Conservation (phyloP, 2,888 invertebrate species). For the Cerastis leucographa region DNA sequence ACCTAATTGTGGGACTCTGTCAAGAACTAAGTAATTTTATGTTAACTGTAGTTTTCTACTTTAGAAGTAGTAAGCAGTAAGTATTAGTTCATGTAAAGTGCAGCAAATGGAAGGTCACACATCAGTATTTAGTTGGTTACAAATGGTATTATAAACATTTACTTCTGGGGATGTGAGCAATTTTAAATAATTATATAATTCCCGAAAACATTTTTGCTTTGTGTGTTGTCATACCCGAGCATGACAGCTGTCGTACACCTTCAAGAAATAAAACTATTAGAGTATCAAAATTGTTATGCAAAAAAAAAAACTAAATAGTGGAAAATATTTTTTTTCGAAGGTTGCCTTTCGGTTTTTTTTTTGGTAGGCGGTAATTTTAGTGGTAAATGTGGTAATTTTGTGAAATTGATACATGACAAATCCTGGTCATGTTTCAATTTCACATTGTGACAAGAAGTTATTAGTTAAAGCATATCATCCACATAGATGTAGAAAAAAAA, state of each 20-base stretch:
- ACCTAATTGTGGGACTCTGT: slow-evolving; percentile 38
- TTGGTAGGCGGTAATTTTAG: too few species aligned
- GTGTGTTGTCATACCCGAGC: background rate
- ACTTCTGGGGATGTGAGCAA: background rate
- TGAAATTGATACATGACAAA: too few species aligned
- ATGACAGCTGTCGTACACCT: background rate
- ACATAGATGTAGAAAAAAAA: too few species aligned
- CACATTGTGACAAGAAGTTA: too few species aligned
- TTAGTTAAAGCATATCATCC: too few species aligned
- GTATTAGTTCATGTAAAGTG: background rate
- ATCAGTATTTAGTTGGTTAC: background rate
- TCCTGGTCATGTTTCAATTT: too few species aligned
- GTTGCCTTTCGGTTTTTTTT: too few species aligned
- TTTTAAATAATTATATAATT: background rate
- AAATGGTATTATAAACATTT: background rate
- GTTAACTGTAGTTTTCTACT: slow-evolving; percentile 3
- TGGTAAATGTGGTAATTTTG: too few species aligned
- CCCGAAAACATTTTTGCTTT: background rate
- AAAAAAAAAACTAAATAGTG: too few species aligned
- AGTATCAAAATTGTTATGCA: too few species aligned
- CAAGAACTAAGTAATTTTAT: slow-evolving; percentile 16
- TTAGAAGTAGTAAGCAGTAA: background rate
- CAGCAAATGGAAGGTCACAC: background rate
- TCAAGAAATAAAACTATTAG: background rate
- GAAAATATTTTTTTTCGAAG: too few species aligned